Base-by-base conservation (phyloP, 2,113 vertebrate species). In the Hepsetus odoe region DNA sequence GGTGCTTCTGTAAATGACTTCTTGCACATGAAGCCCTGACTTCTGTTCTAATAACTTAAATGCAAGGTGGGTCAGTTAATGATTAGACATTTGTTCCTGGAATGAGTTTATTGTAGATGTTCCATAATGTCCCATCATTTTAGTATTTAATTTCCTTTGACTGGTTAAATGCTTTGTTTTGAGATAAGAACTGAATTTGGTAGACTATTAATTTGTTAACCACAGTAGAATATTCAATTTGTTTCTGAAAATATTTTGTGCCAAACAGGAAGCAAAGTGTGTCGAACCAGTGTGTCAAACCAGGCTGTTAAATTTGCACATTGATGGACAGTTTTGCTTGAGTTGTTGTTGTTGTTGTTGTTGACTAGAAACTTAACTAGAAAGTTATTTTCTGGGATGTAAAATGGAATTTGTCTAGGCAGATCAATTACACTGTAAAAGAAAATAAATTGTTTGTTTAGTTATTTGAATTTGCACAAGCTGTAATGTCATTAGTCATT, bases 271-370 rank as follows among this genome's bases (percentile, higher is more conserved):
- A 62, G 20, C 35, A 16, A 14, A 62, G 14, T 2, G 35, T 30
- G n/a, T n/a, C n/a, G n/a, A 65, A n/a, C 10, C 18, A 38, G 4
- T 38, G 32, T 65, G 26, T 64, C 2, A 35, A n/a, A 62, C 16
- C 12, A 62, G 59, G 30, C 61, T 65, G 22, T 22, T 65, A 38
- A 10, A 65, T 65, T 38, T 65, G 61, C 61, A 38, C 33, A 65
- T 11, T 38, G n/a, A 8, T 10, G n/a, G 18, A 33, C 59, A 20
- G 28, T 14, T 35, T 64, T 33, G 14, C 9, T 64, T 64, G 18
- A n/a, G 59, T 8, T 64, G 30, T 38, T 9, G 30, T 32, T 28
- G 24, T 18, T 62, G 8, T 62, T 16, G 30, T 38, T n/a, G 4
- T 32, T 2, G 3, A 33, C n/a, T n/a, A n/a, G n/a, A n/a, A n/a